Evolutionary conservation across 2,888 invertebrate species (phyloP).

Genomic region (Lithosia quadra): DNA sequence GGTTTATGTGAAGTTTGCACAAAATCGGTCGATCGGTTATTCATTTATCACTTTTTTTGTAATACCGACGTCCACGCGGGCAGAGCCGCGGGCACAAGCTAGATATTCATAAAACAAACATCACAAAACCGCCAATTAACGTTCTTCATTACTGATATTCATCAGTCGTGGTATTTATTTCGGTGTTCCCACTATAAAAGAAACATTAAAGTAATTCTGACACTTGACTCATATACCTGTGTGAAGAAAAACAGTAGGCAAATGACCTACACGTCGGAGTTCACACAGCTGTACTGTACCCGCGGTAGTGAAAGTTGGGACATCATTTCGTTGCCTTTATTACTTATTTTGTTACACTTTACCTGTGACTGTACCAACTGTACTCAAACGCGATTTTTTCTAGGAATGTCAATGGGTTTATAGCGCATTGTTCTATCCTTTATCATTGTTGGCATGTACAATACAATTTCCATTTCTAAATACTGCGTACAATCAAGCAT

Average conservation of each 20-base stretch:
- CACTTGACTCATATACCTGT: slow-evolving; percentile 8
- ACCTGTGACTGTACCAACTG: background rate
- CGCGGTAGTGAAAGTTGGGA: slow-evolving; percentile 21
- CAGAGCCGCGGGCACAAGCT: too few species aligned
- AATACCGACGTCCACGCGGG: too few species aligned
- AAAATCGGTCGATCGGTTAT: too few species aligned
- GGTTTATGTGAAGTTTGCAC: too few species aligned
- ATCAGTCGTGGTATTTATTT: background rate
- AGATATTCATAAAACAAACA: background rate
- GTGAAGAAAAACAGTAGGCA: slow-evolving; percentile 14
- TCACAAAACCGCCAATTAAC: background rate
- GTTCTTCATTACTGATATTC: background rate
- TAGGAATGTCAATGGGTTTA: slow-evolving; percentile 11
- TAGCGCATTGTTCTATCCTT: background rate
- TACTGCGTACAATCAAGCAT: too few species aligned
- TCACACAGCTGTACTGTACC: slow-evolving; percentile 16
- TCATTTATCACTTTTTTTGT: too few species aligned
- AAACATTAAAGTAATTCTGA: background rate
- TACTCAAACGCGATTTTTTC: slow-evolving; percentile 12
- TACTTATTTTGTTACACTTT: slow-evolving; percentile 36
- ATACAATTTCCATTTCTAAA: too few species aligned
- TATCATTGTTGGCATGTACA: background rate
- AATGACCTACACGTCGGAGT: slow-evolving; percentile 15
- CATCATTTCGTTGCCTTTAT: slow-evolving; percentile 11
- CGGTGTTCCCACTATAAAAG: slow-evolving; percentile 16